Evolutionary conservation across 2,797 vertebrate genomes (phyloP).

Genomic region (Eleutherodactylus coqui): DNA sequence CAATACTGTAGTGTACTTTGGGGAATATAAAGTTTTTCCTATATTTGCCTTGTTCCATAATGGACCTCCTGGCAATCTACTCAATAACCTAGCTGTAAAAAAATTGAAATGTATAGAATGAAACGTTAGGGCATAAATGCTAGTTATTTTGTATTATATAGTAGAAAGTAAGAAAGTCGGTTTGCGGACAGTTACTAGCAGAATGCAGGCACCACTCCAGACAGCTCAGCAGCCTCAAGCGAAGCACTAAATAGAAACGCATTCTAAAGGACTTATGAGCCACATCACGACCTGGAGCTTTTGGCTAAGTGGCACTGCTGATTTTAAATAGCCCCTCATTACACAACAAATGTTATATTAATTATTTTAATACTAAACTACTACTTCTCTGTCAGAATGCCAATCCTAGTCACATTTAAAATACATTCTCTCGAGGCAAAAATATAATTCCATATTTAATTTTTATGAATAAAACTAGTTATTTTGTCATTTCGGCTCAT

Average conservation of each 20-base stretch:
- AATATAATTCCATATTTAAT: constrained; percentile 53
- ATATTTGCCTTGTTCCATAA: background rate
- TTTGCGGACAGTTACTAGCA: constrained; percentile 31
- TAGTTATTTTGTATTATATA: background rate
- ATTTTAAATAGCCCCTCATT: constrained; percentile 59
- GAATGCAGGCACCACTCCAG: constrained; percentile 41
- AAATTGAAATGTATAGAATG: background rate
- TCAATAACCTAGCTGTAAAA: background rate
- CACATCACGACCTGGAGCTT: constrained; percentile 47
- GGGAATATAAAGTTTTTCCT: background rate
- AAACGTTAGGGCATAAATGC: background rate
- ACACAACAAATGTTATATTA: constrained; percentile 59
- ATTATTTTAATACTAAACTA: constrained; percentile 55
- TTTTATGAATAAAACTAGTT: constrained; percentile 58
- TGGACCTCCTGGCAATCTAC: background rate
- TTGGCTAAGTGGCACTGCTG: constrained; percentile 50
- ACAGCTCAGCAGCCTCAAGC: constrained; percentile 41
- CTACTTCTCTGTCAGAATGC: constrained; percentile 45
- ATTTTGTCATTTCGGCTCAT: constrained; percentile 45
- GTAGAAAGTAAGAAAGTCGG: background rate
- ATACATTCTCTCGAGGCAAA: constrained; percentile 55
- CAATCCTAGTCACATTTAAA: constrained; percentile 55
- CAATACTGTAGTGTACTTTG: background rate
- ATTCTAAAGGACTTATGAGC: constrained; percentile 53
- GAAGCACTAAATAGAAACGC: constrained; percentile 39